Percentiles rank a stretch among this genome's conserved stretches.
phyloP scores from a whole-genome alignment of 2,113 vertebrate species.

The Paratilapia polleni region DNA sequence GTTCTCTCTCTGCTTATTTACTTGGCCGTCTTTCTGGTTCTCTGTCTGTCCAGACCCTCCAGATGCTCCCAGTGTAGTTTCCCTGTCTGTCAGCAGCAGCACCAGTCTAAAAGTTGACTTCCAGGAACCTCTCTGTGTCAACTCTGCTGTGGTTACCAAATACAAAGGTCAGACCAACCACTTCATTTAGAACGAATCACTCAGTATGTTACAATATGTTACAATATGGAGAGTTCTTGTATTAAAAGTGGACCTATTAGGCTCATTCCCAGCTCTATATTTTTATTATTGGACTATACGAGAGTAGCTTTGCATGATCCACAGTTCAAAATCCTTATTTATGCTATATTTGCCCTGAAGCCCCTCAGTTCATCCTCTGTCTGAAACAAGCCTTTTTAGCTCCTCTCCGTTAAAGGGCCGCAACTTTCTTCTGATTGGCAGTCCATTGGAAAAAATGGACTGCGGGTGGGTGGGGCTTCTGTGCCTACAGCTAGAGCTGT shows the following conservation, averaged over 20 bases:
- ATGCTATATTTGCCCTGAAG: background rate
- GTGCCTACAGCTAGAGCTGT: background rate
- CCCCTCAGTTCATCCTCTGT: background rate
- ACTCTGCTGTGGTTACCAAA: slow-evolving; percentile 89
- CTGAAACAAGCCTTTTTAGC: background rate
- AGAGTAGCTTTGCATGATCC: background rate
- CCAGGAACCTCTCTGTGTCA: slow-evolving; percentile 87
- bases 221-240: background rate
- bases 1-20: background rate
- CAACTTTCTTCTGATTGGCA: background rate
- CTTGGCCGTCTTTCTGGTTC: slow-evolving; percentile 1
- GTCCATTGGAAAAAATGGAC: background rate
- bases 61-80: slow-evolving; percentile 82
- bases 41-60: slow-evolving; percentile 80
- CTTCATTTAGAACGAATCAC: slow-evolving; percentile 6
- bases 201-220: no score
- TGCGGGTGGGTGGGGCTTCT: background rate
- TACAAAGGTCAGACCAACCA: slow-evolving; percentile 83
- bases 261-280: background rate
- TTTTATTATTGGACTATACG: background rate
- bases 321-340: slow-evolving; percentile 2
- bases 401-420: background rate
- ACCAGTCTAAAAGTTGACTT: slow-evolving; percentile 86
- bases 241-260: background rate
- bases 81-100: slow-evolving; percentile 86